Conservation (phyloP, 2,888 invertebrate genomes). For the Lasius platythorax region DNA sequence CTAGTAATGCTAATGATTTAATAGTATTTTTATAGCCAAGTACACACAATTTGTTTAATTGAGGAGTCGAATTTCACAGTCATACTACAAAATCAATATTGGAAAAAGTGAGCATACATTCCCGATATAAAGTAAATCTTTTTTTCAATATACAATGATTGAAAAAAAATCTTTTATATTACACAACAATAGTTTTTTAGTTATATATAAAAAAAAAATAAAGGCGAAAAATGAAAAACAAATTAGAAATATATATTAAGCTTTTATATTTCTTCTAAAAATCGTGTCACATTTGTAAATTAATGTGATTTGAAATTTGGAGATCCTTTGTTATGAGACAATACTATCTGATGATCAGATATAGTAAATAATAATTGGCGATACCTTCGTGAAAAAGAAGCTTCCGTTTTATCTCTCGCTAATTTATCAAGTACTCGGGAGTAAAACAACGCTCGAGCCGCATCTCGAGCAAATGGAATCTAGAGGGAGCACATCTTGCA, state of each 20-base stretch:
- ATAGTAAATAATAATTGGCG: neutral
- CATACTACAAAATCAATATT: neutral
- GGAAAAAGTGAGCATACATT: neutral
- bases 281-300: neutral
- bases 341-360: neutral
- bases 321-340: too few species aligned
- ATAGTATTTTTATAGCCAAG: neutral
- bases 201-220: neutral
- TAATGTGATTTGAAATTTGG: neutral
- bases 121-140: neutral
- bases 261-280: neutral
- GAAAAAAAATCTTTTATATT: neutral
- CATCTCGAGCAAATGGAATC: constrained; percentile 6
- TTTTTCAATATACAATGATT: neutral
- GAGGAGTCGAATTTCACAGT: neutral
- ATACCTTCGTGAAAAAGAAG: neutral
- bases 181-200: neutral
- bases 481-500: neutral
- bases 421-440: neutral
- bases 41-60: neutral
- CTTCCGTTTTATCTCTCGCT: neutral
- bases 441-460: neutral
- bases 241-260: neutral
- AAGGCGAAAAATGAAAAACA: neutral
- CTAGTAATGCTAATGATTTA: neutral